Conservation (phyloP, 2,113 vertebrate genomes). For the Peucedramus taeniatus region DNA sequence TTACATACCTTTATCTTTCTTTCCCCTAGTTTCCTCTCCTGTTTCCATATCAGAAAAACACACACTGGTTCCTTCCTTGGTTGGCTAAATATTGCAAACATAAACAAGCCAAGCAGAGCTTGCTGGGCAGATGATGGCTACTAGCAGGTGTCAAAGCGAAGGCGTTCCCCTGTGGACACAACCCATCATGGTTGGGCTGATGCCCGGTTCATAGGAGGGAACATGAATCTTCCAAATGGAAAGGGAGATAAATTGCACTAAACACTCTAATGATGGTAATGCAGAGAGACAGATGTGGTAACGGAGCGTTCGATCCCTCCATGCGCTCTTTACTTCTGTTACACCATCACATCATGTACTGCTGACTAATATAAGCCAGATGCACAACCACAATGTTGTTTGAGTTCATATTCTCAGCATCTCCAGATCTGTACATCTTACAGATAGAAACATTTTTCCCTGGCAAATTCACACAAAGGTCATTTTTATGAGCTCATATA, state of each 20-base stretch:
- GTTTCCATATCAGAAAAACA: not conserved
- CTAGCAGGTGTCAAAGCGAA: constrained; percentile 25
- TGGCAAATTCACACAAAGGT: not conserved
- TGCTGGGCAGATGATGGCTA: constrained; percentile 33
- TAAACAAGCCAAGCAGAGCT: not conserved
- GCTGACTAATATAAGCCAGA: not conserved
- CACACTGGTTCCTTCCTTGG: not conserved
- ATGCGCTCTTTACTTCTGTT: not conserved
- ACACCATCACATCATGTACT: not conserved
- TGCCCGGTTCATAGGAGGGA: constrained; percentile 18
- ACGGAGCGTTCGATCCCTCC: not conserved
- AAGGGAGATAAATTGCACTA: constrained; percentile 46
- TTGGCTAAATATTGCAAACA: not conserved
- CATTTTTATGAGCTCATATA: not conserved
- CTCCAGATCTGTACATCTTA: not conserved
- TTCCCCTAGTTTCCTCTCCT: not conserved
- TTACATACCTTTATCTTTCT: not conserved
- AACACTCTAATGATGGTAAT: constrained; percentile 55
- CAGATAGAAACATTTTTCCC: not conserved
- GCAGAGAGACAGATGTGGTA: constrained; percentile 46
- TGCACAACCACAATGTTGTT: not conserved
- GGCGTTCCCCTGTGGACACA: not conserved
- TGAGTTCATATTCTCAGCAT: not conserved
- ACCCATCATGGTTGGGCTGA: not conserved
- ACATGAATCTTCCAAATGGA: constrained; percentile 13